Conservation (phyloP, 2,113 vertebrate species). For the Gambusia affinis region DNA sequence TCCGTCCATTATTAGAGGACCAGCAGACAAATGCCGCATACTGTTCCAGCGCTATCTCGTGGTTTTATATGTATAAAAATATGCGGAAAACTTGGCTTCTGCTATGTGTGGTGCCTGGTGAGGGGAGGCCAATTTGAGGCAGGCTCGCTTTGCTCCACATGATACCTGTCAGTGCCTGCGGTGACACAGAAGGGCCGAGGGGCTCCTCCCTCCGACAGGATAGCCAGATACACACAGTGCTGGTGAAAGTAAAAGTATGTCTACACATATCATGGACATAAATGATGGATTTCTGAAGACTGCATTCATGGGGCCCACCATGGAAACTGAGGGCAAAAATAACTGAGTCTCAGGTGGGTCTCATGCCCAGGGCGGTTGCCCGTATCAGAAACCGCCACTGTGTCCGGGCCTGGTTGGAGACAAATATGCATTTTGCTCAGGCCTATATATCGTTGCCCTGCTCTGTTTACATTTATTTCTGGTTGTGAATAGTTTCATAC, state of each 20-base stretch:
- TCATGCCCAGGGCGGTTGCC: too few species aligned
- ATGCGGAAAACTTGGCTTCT: background rate
- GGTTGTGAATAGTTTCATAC: too few species aligned
- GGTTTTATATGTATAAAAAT: conserved; percentile 6
- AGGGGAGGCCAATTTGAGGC: conserved; percentile 52
- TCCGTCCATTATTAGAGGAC: conserved; percentile 15
- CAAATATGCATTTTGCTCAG: too few species aligned
- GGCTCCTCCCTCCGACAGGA: conserved; percentile 12
- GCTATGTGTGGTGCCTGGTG: conserved; percentile 31
- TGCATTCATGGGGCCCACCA: too few species aligned
- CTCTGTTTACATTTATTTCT: too few species aligned
- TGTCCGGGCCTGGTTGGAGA: too few species aligned
- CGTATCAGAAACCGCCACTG: too few species aligned
- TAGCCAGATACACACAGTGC: conserved; percentile 28
- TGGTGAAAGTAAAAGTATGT: background rate
- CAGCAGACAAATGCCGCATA: conserved; percentile 29
- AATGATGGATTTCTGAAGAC: too few species aligned
- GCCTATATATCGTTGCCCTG: too few species aligned
- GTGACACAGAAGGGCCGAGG: conserved; percentile 55
- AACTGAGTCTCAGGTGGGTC: too few species aligned
- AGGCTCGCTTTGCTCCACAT: conserved; percentile 46
- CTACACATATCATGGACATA: too few species aligned
- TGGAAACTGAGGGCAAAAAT: too few species aligned
- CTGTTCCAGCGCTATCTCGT: background rate
- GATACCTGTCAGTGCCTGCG: conserved; percentile 66